phyloP scores from a whole-genome alignment of 2,888 invertebrate species.

The Agrotis ipsilon region DNA sequence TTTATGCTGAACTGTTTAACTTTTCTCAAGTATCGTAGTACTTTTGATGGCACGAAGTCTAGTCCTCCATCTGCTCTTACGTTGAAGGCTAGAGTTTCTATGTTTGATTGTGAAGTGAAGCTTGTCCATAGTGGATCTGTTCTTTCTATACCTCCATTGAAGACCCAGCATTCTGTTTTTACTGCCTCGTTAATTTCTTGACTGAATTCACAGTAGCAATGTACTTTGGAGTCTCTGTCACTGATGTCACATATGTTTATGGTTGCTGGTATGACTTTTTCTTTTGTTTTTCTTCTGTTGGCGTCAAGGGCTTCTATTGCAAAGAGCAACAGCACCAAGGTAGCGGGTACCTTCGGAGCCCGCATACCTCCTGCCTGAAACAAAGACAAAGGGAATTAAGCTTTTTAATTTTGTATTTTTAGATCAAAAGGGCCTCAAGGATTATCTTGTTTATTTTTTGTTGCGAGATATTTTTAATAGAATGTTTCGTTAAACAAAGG shows the following conservation, averaged over 20 bases:
- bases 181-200: conserved; percentile 91
- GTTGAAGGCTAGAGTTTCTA: conserved; percentile 93
- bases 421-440: conserved; percentile 12
- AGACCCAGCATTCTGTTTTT: conserved; percentile 95
- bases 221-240: conserved; percentile 90
- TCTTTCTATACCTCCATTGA: conserved; percentile 92
- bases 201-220: conserved; percentile 93
- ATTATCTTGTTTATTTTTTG: conserved; percentile 20
- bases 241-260: conserved; percentile 91
- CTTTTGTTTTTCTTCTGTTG: conserved; percentile 86
- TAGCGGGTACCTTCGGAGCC: conserved; percentile 88
- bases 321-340: conserved; percentile 88
- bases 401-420: conserved; percentile 34
- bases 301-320: conserved; percentile 88
- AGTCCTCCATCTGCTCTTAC: conserved; percentile 93
- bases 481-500: conserved; percentile 19
- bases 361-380: conserved; percentile 90
- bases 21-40: conserved; percentile 92
- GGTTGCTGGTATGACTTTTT: conserved; percentile 78
- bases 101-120: conserved; percentile 93
- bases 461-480: conserved; percentile 16
- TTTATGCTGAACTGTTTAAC: conserved; percentile 93
- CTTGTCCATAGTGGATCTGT: conserved; percentile 94
- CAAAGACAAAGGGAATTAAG: conserved; percentile 68
- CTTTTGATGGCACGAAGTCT: conserved; percentile 94